These are phyloP conservation scores for Teleogryllus occipitalis DNA, from an alignment of 1,140 invertebrate genomes.

Conservation along the genomic window DNA sequence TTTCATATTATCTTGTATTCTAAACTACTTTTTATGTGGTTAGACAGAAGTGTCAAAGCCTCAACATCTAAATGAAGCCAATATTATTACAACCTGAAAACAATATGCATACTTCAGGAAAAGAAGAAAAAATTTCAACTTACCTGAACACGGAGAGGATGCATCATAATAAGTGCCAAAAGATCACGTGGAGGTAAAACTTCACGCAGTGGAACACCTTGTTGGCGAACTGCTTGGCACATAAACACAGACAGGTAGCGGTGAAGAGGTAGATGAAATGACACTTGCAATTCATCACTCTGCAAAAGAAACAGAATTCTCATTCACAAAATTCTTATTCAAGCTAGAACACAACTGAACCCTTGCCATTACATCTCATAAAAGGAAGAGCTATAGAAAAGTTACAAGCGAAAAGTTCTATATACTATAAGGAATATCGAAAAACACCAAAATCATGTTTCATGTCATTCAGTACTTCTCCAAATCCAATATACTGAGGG, in stretches of 20 bases:
- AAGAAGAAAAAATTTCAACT: not conserved
- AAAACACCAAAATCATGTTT: not conserved
- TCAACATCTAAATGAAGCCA: too few relatives aligned
- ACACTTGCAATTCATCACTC: constrained; percentile 75
- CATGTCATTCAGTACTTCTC: not conserved
- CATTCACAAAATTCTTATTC: not conserved
- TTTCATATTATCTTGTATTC: too few relatives aligned
- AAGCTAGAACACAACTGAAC: not conserved
- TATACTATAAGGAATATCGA: not conserved
- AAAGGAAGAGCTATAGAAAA: not conserved
- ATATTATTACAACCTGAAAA: too few relatives aligned
- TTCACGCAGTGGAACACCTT: constrained; percentile 64
- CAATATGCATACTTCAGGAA: not conserved
- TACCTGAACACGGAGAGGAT: constrained; percentile 87
- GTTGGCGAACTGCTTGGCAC: constrained; percentile 76
- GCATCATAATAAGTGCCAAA: constrained; percentile 74
- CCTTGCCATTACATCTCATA: not conserved
- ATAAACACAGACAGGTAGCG: constrained; percentile 89
- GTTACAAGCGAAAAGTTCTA: too few relatives aligned
- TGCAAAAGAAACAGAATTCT: constrained; percentile 33
- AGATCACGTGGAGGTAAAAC: constrained; percentile 70
- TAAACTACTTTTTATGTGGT: too few relatives aligned
- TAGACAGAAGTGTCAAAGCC: too few relatives aligned
- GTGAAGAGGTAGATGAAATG: constrained; percentile 92
- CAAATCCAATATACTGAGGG: too few relatives aligned